Percentiles rank a stretch among this genome's conserved stretches.
Conservation (phyloP, 2,113 vertebrate species). For the Dryoscopus gambensis region DNA sequence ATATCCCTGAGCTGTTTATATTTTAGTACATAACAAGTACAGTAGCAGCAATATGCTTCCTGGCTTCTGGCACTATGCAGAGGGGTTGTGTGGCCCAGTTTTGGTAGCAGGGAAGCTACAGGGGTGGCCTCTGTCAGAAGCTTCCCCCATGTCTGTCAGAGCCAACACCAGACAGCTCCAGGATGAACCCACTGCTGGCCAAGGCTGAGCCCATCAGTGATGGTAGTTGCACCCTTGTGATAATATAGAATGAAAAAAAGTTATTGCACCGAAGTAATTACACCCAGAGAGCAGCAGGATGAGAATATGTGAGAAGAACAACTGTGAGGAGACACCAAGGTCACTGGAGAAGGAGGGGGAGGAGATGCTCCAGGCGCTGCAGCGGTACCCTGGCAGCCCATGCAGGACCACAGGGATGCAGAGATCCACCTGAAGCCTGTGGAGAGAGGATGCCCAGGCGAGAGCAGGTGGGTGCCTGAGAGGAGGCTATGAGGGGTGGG, state of each 20-base stretch:
- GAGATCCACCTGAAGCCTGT: background rate
- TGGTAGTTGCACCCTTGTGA: accelerated
- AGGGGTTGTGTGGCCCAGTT: background rate
- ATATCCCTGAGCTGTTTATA: background rate
- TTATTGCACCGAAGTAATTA: background rate
- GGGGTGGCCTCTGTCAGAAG: background rate
- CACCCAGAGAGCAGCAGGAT: background rate
- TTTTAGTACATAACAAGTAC: background rate
- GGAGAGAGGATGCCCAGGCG: background rate
- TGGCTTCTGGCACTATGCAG: background rate
- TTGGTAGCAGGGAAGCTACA: background rate
- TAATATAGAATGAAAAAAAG: background rate
- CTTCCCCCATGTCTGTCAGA: background rate
- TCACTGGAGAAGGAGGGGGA: background rate
- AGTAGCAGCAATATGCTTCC: background rate
- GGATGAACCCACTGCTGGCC: background rate
- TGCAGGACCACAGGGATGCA: background rate
- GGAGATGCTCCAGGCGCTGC: accelerated
- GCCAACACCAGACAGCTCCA: background rate
- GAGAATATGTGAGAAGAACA: background rate
- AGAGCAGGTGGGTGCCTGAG: background rate
- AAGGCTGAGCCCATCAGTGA: accelerated
- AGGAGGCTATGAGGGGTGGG: background rate
- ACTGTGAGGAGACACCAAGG: background rate
- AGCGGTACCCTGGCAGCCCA: background rate